Evolutionary conservation across 2,113 vertebrate genomes (phyloP).

Genomic region (Arenaria interpres): DNA sequence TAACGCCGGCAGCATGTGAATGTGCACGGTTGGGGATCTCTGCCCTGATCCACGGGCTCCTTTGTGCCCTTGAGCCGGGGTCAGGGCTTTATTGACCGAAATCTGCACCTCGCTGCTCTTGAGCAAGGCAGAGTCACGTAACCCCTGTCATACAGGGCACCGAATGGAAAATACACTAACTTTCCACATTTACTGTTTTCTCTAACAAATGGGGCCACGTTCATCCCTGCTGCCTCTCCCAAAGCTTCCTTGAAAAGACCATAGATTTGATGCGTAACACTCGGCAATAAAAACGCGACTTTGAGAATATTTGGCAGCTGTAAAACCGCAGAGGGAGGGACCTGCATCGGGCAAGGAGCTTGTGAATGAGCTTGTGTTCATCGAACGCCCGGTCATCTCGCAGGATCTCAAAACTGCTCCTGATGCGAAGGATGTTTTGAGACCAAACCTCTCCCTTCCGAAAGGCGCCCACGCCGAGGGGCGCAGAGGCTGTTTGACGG

Average conservation of each 20-base stretch:
- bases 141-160: background rate
- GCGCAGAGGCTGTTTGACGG: background rate
- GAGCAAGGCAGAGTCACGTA: background rate
- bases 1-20: rapidly evolving
- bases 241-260: background rate
- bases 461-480: rapidly evolving
- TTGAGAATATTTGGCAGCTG: background rate
- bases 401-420: background rate
- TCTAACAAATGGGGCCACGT: background rate
- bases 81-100: background rate
- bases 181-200: background rate
- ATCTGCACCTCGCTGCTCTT: background rate
- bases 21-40: background rate
- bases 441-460: background rate
- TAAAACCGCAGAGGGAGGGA: background rate
- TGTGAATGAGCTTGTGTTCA: background rate
- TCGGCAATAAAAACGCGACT: background rate
- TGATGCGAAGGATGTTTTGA: background rate
- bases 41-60: background rate
- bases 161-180: background rate
- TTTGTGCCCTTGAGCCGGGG: background rate
- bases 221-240: background rate
- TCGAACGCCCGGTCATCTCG: background rate
- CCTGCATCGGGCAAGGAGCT: background rate
- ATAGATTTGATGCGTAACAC: background rate